phyloP scores from a whole-genome alignment of 2,113 vertebrate species.

The Lamprologus speciosus region DNA sequence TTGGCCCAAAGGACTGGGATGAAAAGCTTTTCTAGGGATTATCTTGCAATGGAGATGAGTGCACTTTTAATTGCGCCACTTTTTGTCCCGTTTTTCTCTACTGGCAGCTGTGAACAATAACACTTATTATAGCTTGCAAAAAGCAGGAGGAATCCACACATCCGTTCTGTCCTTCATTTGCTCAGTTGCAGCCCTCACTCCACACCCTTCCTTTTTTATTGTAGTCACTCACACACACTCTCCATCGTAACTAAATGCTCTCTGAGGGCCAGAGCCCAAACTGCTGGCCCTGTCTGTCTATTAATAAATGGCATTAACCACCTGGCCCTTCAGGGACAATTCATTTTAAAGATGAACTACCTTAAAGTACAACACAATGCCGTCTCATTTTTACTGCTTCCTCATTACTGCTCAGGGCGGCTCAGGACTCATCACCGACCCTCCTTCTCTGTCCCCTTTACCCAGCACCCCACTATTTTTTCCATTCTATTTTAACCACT shows the following conservation, averaged over 20 bases:
- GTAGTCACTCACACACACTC: conserved; percentile 32
- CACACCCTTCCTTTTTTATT: conserved; percentile 17
- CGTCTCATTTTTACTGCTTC: conserved; percentile 72
- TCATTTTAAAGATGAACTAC: conserved; percentile 80
- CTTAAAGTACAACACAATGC: conserved; percentile 77
- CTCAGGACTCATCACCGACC: conserved; percentile 55
- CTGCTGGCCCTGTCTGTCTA: conserved; percentile 74
- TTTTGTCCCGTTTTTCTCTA: conserved; percentile 41
- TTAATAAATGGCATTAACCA: conserved; percentile 83
- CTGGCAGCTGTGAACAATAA: conserved; percentile 21
- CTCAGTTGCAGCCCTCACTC: not conserved
- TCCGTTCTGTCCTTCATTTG: conserved; percentile 31
- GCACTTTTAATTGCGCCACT: conserved; percentile 33
- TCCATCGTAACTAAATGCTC: conserved; percentile 73
- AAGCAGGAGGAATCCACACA: conserved; percentile 35
- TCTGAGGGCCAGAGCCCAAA: conserved; percentile 68
- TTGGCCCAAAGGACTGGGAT: not conserved
- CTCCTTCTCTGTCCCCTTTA: conserved; percentile 20
- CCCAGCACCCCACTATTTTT: conserved; percentile 22
- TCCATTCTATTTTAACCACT: conserved; percentile 16
- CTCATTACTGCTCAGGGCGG: conserved; percentile 72
- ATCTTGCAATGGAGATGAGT: conserved; percentile 11
- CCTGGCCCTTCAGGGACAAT: conserved; percentile 74
- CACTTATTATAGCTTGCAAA: conserved; percentile 22
- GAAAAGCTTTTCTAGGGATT: not conserved